Base-by-base conservation (phyloP, 2,797 vertebrate species). In the Mus caroli region DNA sequence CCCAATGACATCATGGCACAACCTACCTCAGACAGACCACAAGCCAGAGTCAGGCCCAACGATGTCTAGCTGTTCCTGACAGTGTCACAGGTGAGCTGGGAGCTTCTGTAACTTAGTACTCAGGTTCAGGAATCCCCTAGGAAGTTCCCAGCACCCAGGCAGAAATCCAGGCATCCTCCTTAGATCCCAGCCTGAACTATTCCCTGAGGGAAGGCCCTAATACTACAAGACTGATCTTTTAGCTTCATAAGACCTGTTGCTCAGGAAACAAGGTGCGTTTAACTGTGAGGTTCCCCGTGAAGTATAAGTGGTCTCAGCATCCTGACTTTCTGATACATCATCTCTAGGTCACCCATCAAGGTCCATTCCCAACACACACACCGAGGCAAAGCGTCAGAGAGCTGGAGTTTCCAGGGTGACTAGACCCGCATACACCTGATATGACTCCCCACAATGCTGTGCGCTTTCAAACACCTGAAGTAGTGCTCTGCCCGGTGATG, bases 181-280 rank as follows among this genome's bases (percentile, higher is more conserved):
- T 56, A 10, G 46, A 8, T 37, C 77, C 13, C 58, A 37, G 6
- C 54, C 84, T n/a, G 3, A 52, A 52, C 50, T 2, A 2, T 26
- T 62, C 71, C 58, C 64, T 5, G 54, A 40, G 5, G 22, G 37
- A n/a, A 40, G 50, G 28, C 22, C 17, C 75, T 3, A 7, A 78
- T 87, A n/a, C 34, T n/a, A 4, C 12, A 0, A 19, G 12, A 52
- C 34, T 9, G 0, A 34, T 31, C 10, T 20, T 7, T 77, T 56
- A n/a, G 5, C 54, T 34, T 24, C 76, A 19, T 64, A 46, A 69
- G 13, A 84, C 11, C 8, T 1, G 12, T 31, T 14, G n/a, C 26
- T 28, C 17, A 5, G 43, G 37, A 85, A 37, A 0, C 1, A 4
- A 4, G 13, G 52, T 34, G 4, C 3, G 12, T 6, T 15, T 37